Conservation (phyloP, 2,113 vertebrate species). For the Tenrec ecaudatus region DNA sequence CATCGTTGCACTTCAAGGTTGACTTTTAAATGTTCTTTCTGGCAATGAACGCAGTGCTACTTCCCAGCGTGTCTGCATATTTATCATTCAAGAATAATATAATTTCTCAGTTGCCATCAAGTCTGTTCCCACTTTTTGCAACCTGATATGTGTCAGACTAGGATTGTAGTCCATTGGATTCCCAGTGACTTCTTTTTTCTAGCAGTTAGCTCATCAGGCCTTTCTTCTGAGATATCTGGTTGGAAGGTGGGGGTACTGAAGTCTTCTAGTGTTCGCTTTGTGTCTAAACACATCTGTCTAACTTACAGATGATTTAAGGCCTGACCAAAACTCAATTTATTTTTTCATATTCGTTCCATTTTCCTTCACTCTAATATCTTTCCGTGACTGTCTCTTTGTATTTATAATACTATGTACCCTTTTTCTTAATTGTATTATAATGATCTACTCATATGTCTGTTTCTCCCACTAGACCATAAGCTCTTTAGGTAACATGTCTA, state of each 20-base stretch:
- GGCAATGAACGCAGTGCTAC: not conserved
- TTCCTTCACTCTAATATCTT: not conserved
- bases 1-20: no score
- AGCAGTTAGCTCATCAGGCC: not conserved
- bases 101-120: not conserved
- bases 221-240: not conserved
- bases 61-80: not conserved
- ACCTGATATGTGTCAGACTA: not conserved
- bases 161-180: not conserved
- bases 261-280: not conserved
- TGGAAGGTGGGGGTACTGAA: no score
- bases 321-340: not conserved
- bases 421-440: not conserved
- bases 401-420: not conserved
- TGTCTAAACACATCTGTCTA: not conserved
- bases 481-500: not conserved
- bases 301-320: not conserved
- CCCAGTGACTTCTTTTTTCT: not conserved
- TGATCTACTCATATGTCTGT: not conserved
- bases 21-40: no score
- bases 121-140: not conserved
- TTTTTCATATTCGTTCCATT: not conserved
- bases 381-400: not conserved
- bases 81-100: not conserved
- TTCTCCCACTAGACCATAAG: not conserved